A percentile compares a stretch with the other conserved stretches of the same genome.
phyloP scores from a whole-genome alignment of 1,140 invertebrate genomes.

The Eumeta japonica region DNA sequence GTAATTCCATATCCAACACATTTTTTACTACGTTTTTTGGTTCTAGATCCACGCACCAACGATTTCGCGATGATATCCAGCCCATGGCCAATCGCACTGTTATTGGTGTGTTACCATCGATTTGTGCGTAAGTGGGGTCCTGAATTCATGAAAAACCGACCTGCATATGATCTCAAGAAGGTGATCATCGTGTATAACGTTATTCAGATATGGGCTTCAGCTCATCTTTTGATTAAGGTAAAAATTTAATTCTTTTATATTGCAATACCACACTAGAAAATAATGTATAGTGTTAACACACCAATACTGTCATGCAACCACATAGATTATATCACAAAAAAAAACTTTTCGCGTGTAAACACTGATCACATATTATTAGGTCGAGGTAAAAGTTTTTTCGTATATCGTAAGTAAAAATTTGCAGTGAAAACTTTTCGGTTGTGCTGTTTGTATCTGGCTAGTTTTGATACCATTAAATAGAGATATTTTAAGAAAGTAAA shows the following conservation, averaged over 20 bases:
- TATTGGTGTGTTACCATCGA: conserved; percentile 69
- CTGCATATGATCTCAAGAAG: conserved; percentile 69
- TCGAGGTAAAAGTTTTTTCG: neutral
- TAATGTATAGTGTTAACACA: neutral
- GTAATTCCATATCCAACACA: too few relatives aligned
- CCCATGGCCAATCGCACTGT: conserved; percentile 55
- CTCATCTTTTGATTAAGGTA: neutral
- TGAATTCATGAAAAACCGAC: conserved; percentile 71
- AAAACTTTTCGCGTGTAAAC: neutral
- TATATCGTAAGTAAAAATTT: too few relatives aligned
- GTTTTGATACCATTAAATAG: too few relatives aligned
- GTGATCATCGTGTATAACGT: conserved; percentile 77
- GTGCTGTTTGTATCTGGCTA: too few relatives aligned
- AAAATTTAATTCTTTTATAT: neutral
- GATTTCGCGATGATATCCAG: conserved; percentile 62
- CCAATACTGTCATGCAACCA: neutral
- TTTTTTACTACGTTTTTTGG: too few relatives aligned
- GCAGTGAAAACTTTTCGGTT: too few relatives aligned
- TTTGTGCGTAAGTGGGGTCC: conserved; percentile 74
- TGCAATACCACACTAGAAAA: neutral
- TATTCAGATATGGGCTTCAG: conserved; percentile 66
- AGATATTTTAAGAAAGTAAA: too few relatives aligned
- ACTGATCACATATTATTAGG: neutral
- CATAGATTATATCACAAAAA: too few relatives aligned
- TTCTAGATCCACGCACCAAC: conserved; percentile 65